Percentiles rank a stretch among this genome's conserved stretches.
Conservation (phyloP, 2,888 invertebrate genomes). For the Eustalomyia histrio region DNA sequence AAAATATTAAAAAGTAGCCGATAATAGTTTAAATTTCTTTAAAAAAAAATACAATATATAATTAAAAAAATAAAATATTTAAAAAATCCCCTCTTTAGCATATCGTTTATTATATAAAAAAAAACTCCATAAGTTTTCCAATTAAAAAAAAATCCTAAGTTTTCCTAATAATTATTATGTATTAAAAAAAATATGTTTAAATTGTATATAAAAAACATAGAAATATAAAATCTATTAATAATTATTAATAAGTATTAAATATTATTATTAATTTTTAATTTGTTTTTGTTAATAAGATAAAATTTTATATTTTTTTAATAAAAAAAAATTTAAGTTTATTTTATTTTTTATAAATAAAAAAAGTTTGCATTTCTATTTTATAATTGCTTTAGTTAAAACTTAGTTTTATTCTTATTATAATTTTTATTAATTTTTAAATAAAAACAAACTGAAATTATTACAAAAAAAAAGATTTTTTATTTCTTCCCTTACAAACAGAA, state of each 20-base stretch:
- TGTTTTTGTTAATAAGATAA: conserved; percentile 31
- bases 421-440: conserved; percentile 61
- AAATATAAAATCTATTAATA: conserved; percentile 4
- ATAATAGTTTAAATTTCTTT: conserved; percentile 66
- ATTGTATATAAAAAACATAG: conserved; percentile 34
- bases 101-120: conserved; percentile 49
- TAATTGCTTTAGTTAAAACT: conserved; percentile 75
- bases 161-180: conserved; percentile 54
- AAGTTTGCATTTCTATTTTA: conserved; percentile 72
- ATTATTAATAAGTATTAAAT: not conserved
- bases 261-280: conserved; percentile 9
- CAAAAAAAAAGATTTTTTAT: conserved; percentile 43
- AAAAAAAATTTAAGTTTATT: conserved; percentile 25
- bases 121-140: conserved; percentile 55
- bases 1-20: conserved; percentile 54
- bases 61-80: conserved; percentile 12
- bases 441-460: conserved; percentile 54
- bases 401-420: conserved; percentile 65
- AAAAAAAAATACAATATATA: conserved; percentile 50
- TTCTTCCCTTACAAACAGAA: conserved; percentile 9
- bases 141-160: conserved; percentile 58
- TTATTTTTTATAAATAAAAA: conserved; percentile 22
- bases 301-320: conserved; percentile 31
- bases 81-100: conserved; percentile 36
- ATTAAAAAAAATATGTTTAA: conserved; percentile 26